A percentile compares a stretch with the other conserved stretches of the same genome.
Evolutionary conservation across 2,113 vertebrate genomes (phyloP).

Genomic region (Nymphicus hollandicus): DNA sequence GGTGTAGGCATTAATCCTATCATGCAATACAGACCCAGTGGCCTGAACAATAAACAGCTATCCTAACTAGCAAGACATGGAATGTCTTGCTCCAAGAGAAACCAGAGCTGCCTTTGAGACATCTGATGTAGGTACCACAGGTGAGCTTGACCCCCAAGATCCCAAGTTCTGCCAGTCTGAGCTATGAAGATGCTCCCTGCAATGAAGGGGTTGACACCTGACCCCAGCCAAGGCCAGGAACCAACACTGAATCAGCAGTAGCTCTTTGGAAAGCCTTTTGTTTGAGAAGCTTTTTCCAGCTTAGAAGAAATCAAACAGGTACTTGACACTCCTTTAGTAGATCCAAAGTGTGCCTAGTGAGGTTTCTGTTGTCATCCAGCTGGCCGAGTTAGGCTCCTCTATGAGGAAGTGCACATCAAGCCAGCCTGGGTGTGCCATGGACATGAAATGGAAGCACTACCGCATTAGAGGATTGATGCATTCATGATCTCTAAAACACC

Average conservation of each 20-base stretch:
- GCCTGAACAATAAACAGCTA: neutral
- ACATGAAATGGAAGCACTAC: neutral
- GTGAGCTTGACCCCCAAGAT: neutral
- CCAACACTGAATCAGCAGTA: neutral
- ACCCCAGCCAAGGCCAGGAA: neutral
- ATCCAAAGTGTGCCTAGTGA: neutral
- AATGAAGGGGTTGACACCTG: neutral
- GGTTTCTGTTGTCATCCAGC: neutral
- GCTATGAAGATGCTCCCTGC: neutral
- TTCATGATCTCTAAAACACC: neutral
- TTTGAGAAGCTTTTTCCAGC: neutral
- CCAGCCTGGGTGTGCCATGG: neutral
- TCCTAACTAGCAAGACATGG: neutral
- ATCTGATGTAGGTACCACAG: neutral
- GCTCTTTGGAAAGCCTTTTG: neutral
- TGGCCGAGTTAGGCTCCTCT: neutral
- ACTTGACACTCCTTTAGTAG: neutral
- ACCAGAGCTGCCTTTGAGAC: neutral
- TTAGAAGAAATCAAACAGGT: neutral
- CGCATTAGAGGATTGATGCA: neutral
- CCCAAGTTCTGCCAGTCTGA: neutral
- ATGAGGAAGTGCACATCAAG: rapidly evolving
- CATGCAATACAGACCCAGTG: neutral
- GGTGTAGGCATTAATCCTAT: neutral
- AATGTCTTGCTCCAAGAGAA: neutral